These are phyloP conservation scores for Smittia sp. DNA, from an alignment of 2,888 invertebrate species.

Conservation along the genomic window DNA sequence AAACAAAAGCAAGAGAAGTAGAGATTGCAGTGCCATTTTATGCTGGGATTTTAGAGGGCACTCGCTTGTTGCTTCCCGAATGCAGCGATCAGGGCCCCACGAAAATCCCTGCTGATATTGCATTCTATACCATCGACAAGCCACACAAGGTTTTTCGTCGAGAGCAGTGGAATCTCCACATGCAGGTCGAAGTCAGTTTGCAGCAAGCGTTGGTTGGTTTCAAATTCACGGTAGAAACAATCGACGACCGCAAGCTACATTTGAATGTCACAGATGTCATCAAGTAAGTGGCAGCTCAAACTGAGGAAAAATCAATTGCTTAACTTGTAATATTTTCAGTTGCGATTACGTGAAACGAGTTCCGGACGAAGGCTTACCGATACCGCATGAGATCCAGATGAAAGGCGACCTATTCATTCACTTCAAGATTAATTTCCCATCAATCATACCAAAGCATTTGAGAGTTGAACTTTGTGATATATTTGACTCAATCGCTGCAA, in stretches of 20 bases:
- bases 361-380: slow-evolving; percentile 19
- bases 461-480: slow-evolving; percentile 55
- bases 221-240: slow-evolving; percentile 62
- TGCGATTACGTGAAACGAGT: slow-evolving; percentile 30
- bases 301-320: not conserved
- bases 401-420: slow-evolving; percentile 32
- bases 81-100: slow-evolving; percentile 78
- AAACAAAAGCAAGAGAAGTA: slow-evolving; percentile 66
- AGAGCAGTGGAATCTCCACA: slow-evolving; percentile 66
- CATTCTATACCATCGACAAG: slow-evolving; percentile 70
- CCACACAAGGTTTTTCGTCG: slow-evolving; percentile 66
- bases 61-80: slow-evolving; percentile 70
- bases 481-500: no score
- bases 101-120: slow-evolving; percentile 65
- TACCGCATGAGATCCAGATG: not conserved
- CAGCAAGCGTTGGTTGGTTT: slow-evolving; percentile 71
- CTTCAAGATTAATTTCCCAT: slow-evolving; percentile 49
- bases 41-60: slow-evolving; percentile 70
- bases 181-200: slow-evolving; percentile 60
- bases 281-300: slow-evolving; percentile 51
- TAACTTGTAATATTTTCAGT: not conserved
- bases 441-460: slow-evolving; percentile 55
- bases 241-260: slow-evolving; percentile 70
- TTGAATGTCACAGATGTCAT: slow-evolving; percentile 74
- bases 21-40: slow-evolving; percentile 71